Evolutionary conservation across 2,888 invertebrate species (phyloP).

Genomic region (Anthophora plumipes): DNA sequence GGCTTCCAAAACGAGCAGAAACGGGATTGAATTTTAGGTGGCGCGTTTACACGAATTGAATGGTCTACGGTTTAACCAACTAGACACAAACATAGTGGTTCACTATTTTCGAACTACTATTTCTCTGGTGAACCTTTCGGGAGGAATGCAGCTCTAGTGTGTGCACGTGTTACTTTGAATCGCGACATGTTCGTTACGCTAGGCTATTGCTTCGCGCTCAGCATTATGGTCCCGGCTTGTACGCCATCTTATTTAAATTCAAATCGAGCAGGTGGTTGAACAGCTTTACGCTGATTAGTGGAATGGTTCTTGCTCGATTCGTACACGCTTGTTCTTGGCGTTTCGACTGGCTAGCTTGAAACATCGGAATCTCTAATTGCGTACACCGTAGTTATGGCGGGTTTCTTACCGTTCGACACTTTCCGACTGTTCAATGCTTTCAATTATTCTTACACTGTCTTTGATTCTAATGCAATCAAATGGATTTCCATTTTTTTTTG

Average conservation of each 20-base stretch:
- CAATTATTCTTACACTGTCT: not conserved
- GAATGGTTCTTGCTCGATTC: constrained; percentile 31
- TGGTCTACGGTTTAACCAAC: not conserved
- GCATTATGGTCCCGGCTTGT: constrained; percentile 24
- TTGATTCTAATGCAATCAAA: not conserved
- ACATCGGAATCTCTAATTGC: constrained; percentile 3
- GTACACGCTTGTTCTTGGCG: not conserved
- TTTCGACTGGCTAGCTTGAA: constrained; percentile 3
- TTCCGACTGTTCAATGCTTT: not conserved
- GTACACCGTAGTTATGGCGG: not conserved
- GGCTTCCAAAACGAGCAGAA: constrained; percentile 1
- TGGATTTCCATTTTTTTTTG: not conserved
- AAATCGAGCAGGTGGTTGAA: constrained; percentile 49
- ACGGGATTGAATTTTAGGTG: constrained; percentile 22
- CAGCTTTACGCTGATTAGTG: constrained; percentile 39
- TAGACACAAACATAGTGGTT: not conserved
- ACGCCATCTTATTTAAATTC: constrained; percentile 52
- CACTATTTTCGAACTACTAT: constrained; percentile 27
- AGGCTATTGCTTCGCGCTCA: constrained; percentile 14
- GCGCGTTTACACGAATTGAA: constrained; percentile 19
- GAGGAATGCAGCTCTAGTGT: constrained; percentile 25
- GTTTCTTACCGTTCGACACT: not conserved
- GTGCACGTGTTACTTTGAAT: constrained; percentile 37
- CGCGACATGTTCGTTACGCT: constrained; percentile 40
- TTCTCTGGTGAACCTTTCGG: constrained; percentile 12